A percentile compares a stretch with the other conserved stretches of the same genome.
These are phyloP conservation scores for Prunella himalayana DNA, from an alignment of 2,113 vertebrate genomes.

Conservation along the genomic window DNA sequence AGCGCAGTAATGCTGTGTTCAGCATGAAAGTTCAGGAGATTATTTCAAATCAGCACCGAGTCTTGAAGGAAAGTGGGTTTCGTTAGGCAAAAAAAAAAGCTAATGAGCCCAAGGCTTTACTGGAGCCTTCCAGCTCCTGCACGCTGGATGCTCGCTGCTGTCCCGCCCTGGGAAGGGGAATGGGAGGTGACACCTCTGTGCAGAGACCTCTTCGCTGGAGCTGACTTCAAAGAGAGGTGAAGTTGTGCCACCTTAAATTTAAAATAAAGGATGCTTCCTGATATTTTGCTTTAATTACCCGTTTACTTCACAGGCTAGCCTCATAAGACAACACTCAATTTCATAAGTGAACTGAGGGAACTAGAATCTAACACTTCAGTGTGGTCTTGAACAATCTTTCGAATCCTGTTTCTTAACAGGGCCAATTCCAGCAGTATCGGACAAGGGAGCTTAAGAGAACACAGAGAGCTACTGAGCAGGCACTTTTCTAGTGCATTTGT, in stretches of 20 bases:
- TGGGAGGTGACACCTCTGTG: accelerated
- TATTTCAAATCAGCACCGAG: neutral
- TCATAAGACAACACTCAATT: neutral
- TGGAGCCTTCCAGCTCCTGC: neutral
- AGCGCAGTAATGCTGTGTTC: neutral
- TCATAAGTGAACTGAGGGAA: neutral
- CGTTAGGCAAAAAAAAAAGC: neutral
- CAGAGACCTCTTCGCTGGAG: neutral
- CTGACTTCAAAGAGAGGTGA: neutral
- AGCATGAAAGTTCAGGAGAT: neutral
- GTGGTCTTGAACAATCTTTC: neutral
- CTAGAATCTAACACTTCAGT: neutral
- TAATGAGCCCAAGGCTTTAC: accelerated
- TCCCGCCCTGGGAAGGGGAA: neutral
- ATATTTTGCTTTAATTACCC: conserved; percentile 2
- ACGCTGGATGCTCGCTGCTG: neutral
- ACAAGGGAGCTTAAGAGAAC: neutral
- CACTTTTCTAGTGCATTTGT: neutral
- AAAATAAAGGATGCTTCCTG: neutral
- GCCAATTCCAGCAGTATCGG: neutral
- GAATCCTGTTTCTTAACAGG: neutral
- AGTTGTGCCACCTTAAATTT: neutral
- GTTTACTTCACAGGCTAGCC: neutral
- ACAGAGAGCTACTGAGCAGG: neutral
- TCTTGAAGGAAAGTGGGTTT: neutral